Conservation (phyloP, 2,888 invertebrate species). For the Euzophera pinguis region DNA sequence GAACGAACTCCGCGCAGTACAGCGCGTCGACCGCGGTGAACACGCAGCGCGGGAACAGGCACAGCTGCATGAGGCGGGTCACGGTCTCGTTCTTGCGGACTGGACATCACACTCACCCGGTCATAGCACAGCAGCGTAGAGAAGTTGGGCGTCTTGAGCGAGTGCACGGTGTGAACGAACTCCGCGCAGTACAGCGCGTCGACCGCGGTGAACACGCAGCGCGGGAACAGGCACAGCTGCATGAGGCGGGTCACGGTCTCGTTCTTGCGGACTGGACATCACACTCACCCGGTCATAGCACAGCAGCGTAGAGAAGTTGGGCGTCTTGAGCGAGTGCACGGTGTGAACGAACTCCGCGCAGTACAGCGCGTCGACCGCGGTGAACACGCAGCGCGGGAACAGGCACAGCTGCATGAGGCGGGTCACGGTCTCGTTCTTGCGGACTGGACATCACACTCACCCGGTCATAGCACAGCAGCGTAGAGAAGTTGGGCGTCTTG, state of each 20-base stretch:
- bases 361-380: too few relatives aligned
- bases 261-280: too few relatives aligned
- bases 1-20: too few relatives aligned
- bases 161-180: conserved; percentile 97
- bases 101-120: conserved; percentile 92
- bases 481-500: conserved; percentile 98
- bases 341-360: too few relatives aligned
- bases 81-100: conserved; percentile 98
- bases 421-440: conserved; percentile 98
- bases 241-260: too few relatives aligned
- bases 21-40: too few relatives aligned
- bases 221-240: too few relatives aligned
- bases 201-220: conserved; percentile 96
- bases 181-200: conserved; percentile 99
- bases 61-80: conserved; percentile 96
- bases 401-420: conserved; percentile 97
- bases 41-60: too few relatives aligned
- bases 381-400: conserved; percentile 79
- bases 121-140: conserved; percentile 99
- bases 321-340: too few relatives aligned
- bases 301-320: too few relatives aligned
- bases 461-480: conserved; percentile 97
- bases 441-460: conserved; percentile 85
- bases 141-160: conserved; percentile 96
- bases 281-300: too few relatives aligned